phyloP scores from a whole-genome alignment of 2,113 vertebrate species.

The Heteronetta atricapilla region DNA sequence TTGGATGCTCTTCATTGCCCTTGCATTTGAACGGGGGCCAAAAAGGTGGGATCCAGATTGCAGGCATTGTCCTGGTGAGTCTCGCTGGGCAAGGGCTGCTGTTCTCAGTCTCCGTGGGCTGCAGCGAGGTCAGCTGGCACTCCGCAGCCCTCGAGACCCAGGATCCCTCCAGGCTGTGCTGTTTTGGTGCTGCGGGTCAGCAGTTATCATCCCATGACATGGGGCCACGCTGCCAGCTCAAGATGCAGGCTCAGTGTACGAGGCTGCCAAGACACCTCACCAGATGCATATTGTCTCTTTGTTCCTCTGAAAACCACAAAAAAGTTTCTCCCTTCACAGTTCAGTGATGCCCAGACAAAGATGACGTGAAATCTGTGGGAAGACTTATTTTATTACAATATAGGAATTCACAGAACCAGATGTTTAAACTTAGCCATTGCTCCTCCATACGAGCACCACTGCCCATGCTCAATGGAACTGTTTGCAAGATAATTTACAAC shows the following conservation, averaged over 20 bases:
- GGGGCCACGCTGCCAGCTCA: background rate
- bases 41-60: background rate
- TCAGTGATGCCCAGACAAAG: conserved; percentile 53
- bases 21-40: background rate
- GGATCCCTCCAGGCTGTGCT: background rate
- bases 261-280: conserved; percentile 64
- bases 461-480: background rate
- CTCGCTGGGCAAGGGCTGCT: background rate
- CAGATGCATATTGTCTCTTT: conserved; percentile 46
- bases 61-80: background rate
- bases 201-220: background rate
- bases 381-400: conserved; percentile 59
- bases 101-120: background rate
- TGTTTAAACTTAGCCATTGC: conserved; percentile 22
- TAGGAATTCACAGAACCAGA: conserved; percentile 60
- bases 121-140: rapidly evolving
- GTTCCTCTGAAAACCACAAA: conserved; percentile 59
- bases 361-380: conserved; percentile 60
- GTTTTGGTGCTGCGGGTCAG: background rate
- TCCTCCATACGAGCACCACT: background rate
- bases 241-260: background rate
- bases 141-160: rapidly evolving
- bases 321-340: conserved; percentile 41
- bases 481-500: background rate
- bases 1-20: background rate